Evolutionary conservation across 1,140 invertebrate species (phyloP).

Genomic region (Cherax destructor): DNA sequence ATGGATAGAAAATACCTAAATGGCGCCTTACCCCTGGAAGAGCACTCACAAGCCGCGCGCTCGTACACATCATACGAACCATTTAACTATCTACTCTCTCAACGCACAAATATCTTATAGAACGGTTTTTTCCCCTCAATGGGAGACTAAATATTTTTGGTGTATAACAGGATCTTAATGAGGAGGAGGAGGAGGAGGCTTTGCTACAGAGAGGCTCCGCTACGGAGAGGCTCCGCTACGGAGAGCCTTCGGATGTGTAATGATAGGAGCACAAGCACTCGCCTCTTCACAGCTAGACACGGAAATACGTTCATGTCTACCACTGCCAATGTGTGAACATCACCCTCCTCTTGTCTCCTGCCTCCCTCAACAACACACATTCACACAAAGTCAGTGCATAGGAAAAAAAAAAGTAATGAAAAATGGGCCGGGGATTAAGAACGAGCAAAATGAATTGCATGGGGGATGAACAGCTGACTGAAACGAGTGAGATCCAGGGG

Average conservation of each 20-base stretch:
- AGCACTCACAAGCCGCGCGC: constrained; percentile 4
- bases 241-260: constrained; percentile 22
- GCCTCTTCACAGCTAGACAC: not conserved
- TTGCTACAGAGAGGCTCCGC: constrained; percentile 1
- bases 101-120: constrained; percentile 48
- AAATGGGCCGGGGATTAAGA: too few relatives aligned
- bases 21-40: constrained; percentile 38
- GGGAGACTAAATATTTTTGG: constrained; percentile 31
- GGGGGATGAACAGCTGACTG: too few relatives aligned
- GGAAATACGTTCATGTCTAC: too few relatives aligned
- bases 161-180: constrained; percentile 53
- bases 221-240: not conserved
- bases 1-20: constrained; percentile 39
- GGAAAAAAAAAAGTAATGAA: too few relatives aligned
- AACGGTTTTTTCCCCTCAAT: constrained; percentile 33
- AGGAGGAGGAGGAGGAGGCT: not conserved
- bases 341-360: too few relatives aligned
- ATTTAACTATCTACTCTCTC: constrained; percentile 65
- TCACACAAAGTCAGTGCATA: too few relatives aligned
- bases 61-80: constrained; percentile 40
- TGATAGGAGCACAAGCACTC: not conserved
- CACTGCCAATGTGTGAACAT: too few relatives aligned
- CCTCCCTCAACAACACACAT: too few relatives aligned
- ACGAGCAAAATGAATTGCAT: too few relatives aligned
- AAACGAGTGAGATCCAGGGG: too few relatives aligned